Evolutionary conservation across 2,797 vertebrate genomes (phyloP).

Genomic region (Myotis vivesi): DNA sequence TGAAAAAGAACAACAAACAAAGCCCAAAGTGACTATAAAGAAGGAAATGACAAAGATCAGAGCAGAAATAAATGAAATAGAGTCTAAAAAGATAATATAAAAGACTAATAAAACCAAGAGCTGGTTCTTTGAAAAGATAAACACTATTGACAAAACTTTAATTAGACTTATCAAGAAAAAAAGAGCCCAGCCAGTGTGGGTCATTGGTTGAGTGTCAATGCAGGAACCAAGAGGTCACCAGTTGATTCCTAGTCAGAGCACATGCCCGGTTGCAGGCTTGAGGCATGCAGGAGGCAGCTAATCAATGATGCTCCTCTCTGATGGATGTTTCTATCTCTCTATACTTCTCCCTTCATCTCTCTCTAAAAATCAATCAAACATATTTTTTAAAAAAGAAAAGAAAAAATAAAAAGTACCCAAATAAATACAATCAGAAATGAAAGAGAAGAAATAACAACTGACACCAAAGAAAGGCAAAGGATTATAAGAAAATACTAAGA

Average conservation of each 20-base stretch:
- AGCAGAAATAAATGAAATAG: not conserved
- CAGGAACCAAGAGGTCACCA: too few species aligned
- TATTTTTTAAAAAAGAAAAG: too few species aligned
- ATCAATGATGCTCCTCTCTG: too few species aligned
- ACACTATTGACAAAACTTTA: not conserved
- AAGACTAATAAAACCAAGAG: not conserved
- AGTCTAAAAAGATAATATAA: not conserved
- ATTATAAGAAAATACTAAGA: not conserved
- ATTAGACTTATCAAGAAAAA: not conserved
- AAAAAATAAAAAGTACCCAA: not conserved
- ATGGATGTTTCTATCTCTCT: too few species aligned
- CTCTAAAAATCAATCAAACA: too few species aligned
- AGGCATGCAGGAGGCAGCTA: too few species aligned
- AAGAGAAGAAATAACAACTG: not conserved
- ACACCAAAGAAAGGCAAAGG: not conserved
- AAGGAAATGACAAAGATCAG: not conserved
- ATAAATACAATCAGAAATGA: not conserved
- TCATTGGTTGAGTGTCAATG: too few species aligned
- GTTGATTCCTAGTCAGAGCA: too few species aligned
- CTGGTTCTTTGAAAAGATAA: not conserved
- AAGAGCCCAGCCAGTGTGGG: too few species aligned
- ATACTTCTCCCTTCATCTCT: too few species aligned
- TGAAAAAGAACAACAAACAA: not conserved
- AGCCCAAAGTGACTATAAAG: not conserved
- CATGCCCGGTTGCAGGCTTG: too few species aligned